Conservation (phyloP, 1,140 invertebrate species). For the Hylyphantes graminicola region DNA sequence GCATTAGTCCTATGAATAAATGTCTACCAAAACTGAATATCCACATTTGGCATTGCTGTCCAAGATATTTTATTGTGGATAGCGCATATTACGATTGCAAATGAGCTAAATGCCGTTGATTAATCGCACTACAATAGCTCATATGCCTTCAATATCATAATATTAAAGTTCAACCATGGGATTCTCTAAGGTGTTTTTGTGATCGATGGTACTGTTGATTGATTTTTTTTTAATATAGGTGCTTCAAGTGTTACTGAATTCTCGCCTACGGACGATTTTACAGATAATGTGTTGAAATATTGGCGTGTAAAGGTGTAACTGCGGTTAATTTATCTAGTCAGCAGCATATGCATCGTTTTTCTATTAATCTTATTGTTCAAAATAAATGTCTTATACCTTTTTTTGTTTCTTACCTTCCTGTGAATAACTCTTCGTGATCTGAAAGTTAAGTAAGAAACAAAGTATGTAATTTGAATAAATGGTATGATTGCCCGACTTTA, state of each 20-base stretch:
- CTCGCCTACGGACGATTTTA: slow-evolving; percentile 3
- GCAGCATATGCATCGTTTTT: not conserved
- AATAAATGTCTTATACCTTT: no score
- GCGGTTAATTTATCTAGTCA: slow-evolving; percentile 9
- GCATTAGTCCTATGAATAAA: slow-evolving; percentile 15
- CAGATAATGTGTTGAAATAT: slow-evolving; percentile 50
- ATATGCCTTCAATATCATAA: not conserved
- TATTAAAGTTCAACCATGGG: not conserved
- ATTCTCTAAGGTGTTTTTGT: slow-evolving; percentile 34
- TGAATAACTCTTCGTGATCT: no score
- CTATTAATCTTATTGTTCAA: no score
- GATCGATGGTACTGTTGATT: slow-evolving; percentile 31
- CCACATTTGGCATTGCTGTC: not conserved
- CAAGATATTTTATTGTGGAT: not conserved
- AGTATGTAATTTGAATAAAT: no score
- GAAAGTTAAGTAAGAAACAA: no score
- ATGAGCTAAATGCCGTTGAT: slow-evolving; percentile 29
- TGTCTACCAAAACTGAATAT: not conserved
- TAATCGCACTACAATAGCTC: slow-evolving; percentile 13
- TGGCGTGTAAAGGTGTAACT: slow-evolving; percentile 43
- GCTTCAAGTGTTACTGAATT: not conserved
- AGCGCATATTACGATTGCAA: slow-evolving; percentile 40
- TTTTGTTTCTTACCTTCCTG: no score
- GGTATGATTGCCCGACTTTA: no score
- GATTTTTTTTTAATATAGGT: not conserved